Evolutionary conservation across 2,113 vertebrate genomes (phyloP).

Genomic region (Willisornis vidua): DNA sequence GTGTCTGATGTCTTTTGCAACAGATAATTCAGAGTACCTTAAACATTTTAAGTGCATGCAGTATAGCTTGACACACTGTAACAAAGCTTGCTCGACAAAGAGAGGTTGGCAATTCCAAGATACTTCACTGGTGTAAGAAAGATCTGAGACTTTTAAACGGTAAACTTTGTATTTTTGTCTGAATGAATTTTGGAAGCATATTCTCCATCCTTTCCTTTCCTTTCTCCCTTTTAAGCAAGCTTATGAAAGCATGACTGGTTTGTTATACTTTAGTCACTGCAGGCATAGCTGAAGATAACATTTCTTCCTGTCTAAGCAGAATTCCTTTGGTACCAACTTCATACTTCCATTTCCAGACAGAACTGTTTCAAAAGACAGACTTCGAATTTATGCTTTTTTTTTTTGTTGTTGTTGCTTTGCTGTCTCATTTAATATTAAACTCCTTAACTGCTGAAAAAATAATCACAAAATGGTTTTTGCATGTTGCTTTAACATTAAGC

Average conservation of each 20-base stretch:
- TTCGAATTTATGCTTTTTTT: neutral
- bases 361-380: neutral
- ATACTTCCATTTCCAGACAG: neutral
- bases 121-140: conserved; percentile 41
- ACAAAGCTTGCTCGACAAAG: conserved; percentile 11
- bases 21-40: conserved; percentile 59
- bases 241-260: conserved; percentile 35
- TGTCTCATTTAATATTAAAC: neutral
- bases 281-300: neutral
- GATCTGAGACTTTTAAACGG: conserved; percentile 20
- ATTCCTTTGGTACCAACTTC: neutral
- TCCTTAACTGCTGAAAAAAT: neutral
- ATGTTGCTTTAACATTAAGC: neutral
- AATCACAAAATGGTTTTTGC: neutral
- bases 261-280: conserved; percentile 30
- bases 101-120: conserved; percentile 39
- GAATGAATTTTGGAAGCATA: conserved; percentile 33
- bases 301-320: conserved; percentile 32
- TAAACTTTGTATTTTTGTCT: conserved; percentile 27
- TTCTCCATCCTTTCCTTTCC: neutral
- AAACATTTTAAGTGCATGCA: conserved; percentile 48
- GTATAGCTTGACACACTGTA: conserved; percentile 40
- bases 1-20: conserved; percentile 55
- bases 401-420: neutral
- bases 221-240: neutral